Base-by-base conservation (phyloP, 2,113 vertebrate species). In the Tragelaphus strepsiceros region DNA sequence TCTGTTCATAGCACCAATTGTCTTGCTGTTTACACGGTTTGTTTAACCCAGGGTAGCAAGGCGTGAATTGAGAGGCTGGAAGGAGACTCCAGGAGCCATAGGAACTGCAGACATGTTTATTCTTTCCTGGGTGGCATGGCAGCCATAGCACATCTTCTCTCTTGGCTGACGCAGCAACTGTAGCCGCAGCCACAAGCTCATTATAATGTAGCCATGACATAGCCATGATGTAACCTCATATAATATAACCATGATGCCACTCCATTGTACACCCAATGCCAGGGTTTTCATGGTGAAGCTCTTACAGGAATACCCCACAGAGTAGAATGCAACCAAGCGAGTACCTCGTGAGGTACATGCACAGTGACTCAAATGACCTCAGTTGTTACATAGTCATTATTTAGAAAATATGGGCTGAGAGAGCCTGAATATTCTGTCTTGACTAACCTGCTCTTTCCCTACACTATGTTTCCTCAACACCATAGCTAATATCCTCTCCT, bases 331-430 rank as follows among this genome's bases (percentile, higher is more conserved):
- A 67, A 35, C 32, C 32, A 67, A n/a, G 17, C 2, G 2, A 35
- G 32, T 19, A 35, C 16, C 32, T 67, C 16, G 8, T 67, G 32
- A 10, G 0, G 0, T 2, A 39, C 19, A 39, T 24, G 11, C n/a
- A 13, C n/a, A 74, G 67, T 21, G 67, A 22, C 67, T 39, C 67
- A 39, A 21, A 13, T 39, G 35, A 74, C 12, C 35, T 74, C n/a
- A 71, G 5, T 13, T 39, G 22, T 22, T 22, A 24, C 67, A 74
- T 24, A 74, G 67, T 74, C 21, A 6, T 24, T 13, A 74, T 74
- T 6, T 74, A 74, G 67, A 39, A 71, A 74, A 74, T 10, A 39
- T 13, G 35, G 19, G 21, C 67, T 74, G n/a, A 71, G 67, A 39
- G n/a, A 71, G 19, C n/a, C 10, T 22, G n/a, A 71, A 13, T 22